Percentiles rank a stretch among this genome's conserved stretches.
These are phyloP conservation scores for Coptodon bakossiorum DNA, from an alignment of 2,113 vertebrate genomes.

Conservation along the genomic window DNA sequence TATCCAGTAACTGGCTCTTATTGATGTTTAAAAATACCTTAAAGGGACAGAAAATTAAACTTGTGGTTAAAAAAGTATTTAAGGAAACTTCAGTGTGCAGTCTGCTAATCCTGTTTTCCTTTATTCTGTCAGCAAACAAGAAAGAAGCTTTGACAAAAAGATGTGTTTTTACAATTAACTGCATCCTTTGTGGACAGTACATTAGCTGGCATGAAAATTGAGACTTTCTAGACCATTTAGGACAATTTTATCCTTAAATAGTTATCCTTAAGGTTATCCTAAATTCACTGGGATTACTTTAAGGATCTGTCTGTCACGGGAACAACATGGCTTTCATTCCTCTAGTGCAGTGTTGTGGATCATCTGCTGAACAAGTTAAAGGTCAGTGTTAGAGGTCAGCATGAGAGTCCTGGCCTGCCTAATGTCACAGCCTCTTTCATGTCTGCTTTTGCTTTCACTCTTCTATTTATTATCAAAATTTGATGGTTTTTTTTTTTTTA, in stretches of 20 bases:
- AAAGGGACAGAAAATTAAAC: background rate
- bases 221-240: background rate
- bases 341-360: background rate
- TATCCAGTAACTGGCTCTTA: background rate
- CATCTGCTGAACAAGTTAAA: slow-evolving; percentile 29
- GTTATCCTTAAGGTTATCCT: background rate
- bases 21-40: background rate
- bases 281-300: background rate
- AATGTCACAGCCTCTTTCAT: background rate
- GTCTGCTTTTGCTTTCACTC: slow-evolving; percentile 1
- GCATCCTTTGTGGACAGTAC: background rate
- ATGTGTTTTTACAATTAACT: background rate
- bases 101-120: background rate
- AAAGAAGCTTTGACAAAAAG: background rate
- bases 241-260: background rate
- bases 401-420: background rate
- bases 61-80: background rate
- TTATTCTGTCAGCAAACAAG: background rate
- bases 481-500: rapidly evolving
- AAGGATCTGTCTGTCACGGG: background rate
- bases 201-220: background rate
- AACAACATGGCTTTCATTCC: background rate
- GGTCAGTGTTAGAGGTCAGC: slow-evolving; percentile 16
- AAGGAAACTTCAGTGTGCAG: background rate
- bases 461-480: background rate